Evolutionary conservation across 2,888 invertebrate species (phyloP), one percentile per base, ranked within the genome.

Genomic region (Rhingia rostrata): DNA sequence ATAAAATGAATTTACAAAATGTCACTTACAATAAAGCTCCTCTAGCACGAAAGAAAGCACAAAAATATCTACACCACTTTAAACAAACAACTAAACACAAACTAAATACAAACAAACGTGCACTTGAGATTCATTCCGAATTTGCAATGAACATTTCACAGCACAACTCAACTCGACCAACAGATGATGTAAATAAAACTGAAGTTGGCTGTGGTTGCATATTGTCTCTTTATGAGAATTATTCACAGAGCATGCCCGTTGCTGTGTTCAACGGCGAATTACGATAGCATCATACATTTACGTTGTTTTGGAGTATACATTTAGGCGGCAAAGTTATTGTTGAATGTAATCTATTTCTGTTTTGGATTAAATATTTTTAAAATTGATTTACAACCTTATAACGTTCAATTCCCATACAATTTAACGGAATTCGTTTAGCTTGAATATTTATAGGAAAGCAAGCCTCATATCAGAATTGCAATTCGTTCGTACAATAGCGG

Each of bases 101-200:
- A 4, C 12, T 6, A 41, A 58, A 3, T 39, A 22, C 39, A 56
- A 74, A 43, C 37, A 35, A 22, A 6, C 12, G 60, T 70, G 47
- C n/a, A 30, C 7, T 10, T 37, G 51, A 53, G 51, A 45, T 77
- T 77, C 53, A 54, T 70, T 63, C 37, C 47, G 35, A 64, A 47
- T 47, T 30, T 30, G 3, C 5, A 45, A 7, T 45, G 56, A 79
- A 61, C 47, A 53, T 60, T 60, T 53, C 5, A 33, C 33, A 53
- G n/a, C 56, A 61, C 72, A 56, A 37, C 66, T 51, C 60, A n/a
- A 43, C 6, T 37, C 4, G 5, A 43, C 83, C 73, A 79, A 79
- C 83, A 79, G 73, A 73, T 73, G 74, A 45, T 81, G 70, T 81
- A 85, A 85, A 85, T 75, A 85, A 80, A 77, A 56, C 56, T 81